A percentile compares a stretch with the other conserved stretches of the same genome.
These are phyloP conservation scores for Seira musarum DNA, from an alignment of 2,888 invertebrate genomes.

Conservation along the genomic window DNA sequence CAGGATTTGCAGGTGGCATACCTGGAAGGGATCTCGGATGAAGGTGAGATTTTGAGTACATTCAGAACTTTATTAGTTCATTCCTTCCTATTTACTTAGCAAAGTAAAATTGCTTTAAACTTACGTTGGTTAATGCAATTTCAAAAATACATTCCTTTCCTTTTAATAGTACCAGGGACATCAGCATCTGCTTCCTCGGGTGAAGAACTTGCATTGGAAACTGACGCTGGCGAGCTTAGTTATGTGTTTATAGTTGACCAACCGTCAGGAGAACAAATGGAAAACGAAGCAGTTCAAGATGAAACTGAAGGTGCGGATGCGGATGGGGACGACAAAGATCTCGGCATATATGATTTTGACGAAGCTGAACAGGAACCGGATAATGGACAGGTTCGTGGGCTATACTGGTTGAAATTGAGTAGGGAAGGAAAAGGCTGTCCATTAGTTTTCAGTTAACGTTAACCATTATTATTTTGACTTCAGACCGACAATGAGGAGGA, in stretches of 20 bases:
- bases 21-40: slow-evolving; percentile 31
- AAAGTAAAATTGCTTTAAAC: too few relatives aligned
- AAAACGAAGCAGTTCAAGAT: slow-evolving; percentile 71
- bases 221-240: slow-evolving; percentile 85
- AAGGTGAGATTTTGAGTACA: too few relatives aligned
- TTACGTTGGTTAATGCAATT: too few relatives aligned
- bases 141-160: background rate
- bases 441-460: too few relatives aligned
- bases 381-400: slow-evolving; percentile 72
- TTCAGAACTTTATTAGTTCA: too few relatives aligned
- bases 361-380: slow-evolving; percentile 77
- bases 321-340: slow-evolving; percentile 77
- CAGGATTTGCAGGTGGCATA: slow-evolving; percentile 48
- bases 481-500: slow-evolving; percentile 66
- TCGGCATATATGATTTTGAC: slow-evolving; percentile 84
- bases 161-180: slow-evolving; percentile 80
- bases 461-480: too few relatives aligned
- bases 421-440: too few relatives aligned
- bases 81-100: too few relatives aligned
- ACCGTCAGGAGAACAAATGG: slow-evolving; percentile 76
- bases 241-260: slow-evolving; percentile 90
- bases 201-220: too few relatives aligned
- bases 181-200: too few relatives aligned
- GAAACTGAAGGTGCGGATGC: too few relatives aligned
- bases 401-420: too few relatives aligned